Evolutionary conservation across 2,113 vertebrate genomes (phyloP).

Genomic region (Callipepla californica): DNA sequence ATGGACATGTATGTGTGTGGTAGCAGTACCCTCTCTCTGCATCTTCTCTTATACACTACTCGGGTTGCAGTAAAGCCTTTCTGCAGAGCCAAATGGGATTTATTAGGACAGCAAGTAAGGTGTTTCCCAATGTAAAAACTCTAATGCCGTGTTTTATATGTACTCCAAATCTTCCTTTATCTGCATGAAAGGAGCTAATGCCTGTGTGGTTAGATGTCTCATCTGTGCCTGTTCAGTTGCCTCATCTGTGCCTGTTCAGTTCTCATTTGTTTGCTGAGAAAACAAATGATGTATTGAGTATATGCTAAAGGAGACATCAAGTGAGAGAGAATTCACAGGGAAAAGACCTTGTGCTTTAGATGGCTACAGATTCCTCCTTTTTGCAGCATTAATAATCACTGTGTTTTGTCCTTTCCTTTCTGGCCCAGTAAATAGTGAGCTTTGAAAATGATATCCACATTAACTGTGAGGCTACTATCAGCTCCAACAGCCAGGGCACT

Average conservation of each 20-base stretch:
- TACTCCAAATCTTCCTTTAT: background rate
- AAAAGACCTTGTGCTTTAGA: background rate
- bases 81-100: background rate
- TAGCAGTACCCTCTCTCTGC: background rate
- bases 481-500: background rate
- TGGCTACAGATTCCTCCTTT: background rate
- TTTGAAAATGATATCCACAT: background rate
- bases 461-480: background rate
- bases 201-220: background rate
- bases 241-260: background rate
- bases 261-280: background rate
- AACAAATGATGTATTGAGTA: background rate
- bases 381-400: background rate
- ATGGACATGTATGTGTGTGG: background rate
- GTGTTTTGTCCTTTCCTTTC: background rate
- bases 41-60: fast-evolving
- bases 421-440: background rate
- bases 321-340: background rate
- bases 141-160: background rate
- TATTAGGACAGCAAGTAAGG: background rate
- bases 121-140: background rate
- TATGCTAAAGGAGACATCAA: background rate
- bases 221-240: background rate
- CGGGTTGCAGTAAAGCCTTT: background rate
- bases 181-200: background rate